Base-by-base conservation (phyloP, 2,113 vertebrate species). In the Onychorhynchus coronatus region DNA sequence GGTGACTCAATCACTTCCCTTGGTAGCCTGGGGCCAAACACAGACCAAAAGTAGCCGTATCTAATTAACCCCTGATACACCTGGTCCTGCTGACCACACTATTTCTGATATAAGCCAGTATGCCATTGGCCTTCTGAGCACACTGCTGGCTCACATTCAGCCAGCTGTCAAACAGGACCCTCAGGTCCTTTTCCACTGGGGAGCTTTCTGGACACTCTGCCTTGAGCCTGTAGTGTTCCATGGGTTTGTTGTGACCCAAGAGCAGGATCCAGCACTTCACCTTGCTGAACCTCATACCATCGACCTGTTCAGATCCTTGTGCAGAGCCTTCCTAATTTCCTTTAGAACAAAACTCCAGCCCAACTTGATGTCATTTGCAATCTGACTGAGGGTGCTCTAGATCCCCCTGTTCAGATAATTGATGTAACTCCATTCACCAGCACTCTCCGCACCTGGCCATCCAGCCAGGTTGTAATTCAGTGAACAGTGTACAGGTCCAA, bases 401-500 rank as follows among this genome's bases (percentile, higher is more conserved):
- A 55, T 47, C 11, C 33, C n/a, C 4, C 42, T 1, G 0, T 39
- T 18, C 33, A 62, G 19, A 33, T 77, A 8, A 18, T 14, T 31
- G 8, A 37, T 58, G 56, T n/a, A 65, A 46, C 28, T 65, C 44
- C 31, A 33, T 65, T 53, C 18, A 47, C 41, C 33, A 55, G 5
- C 6, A 17, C 16, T 21, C 28, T 56, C 30, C 59, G 25, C 11
- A 8, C 42, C 11, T 6, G 1, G 13, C 10, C 11, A 18, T 25
- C 25, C 6, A 33, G 9, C 4, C 27, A 67, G 5, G 23, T 42
- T 65, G 42, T 31, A 44, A 61, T 1, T 31, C 10, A 61, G 7
- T 1, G 7, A 77, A 62, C 16, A 20, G 2, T 61, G 17, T 1
- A 3, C 31, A 3, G 0, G 1, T 62, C 5, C 5, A 44, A 44